phyloP scores from a whole-genome alignment of 2,797 vertebrate species.

The Remorina albescens region DNA sequence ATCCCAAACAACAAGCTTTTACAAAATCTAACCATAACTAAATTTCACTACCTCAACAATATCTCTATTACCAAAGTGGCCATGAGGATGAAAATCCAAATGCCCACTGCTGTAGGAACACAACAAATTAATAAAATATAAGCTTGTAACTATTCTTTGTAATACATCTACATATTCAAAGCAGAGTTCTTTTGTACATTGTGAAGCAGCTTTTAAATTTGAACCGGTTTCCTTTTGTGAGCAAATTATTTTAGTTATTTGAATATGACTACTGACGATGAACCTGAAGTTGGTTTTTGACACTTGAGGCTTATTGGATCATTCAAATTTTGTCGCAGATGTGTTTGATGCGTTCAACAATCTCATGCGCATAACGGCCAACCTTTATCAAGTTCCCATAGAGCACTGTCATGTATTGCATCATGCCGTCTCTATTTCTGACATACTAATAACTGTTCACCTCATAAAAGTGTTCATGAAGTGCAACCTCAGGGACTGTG shows the following conservation, averaged over 20 bases:
- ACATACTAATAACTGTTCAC: conserved; percentile 32
- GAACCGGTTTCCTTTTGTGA: background rate
- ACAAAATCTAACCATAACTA: too few species aligned
- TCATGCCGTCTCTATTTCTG: conserved; percentile 13
- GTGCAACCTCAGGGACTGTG: conserved; percentile 33
- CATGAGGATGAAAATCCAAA: too few species aligned
- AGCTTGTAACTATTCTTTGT: too few species aligned
- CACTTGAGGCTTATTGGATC: conserved; percentile 8
- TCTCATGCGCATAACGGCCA: conserved; percentile 10
- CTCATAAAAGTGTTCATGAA: conserved; percentile 7
- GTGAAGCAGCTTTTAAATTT: background rate
- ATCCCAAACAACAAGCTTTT: too few species aligned
- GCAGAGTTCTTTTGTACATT: too few species aligned
- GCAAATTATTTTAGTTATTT: conserved; percentile 13
- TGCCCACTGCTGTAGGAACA: too few species aligned
- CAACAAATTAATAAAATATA: too few species aligned
- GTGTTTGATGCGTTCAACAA: background rate
- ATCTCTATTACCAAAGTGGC: too few species aligned
- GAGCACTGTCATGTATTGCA: background rate
- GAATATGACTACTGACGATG: background rate
- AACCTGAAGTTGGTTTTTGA: conserved; percentile 11
- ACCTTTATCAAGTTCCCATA: background rate
- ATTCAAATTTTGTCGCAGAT: conserved; percentile 34
- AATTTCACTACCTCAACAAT: too few species aligned
- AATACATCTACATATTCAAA: too few species aligned